These are phyloP conservation scores for Procambarus clarkii DNA, from an alignment of 1,140 invertebrate species.

Conservation along the genomic window DNA sequence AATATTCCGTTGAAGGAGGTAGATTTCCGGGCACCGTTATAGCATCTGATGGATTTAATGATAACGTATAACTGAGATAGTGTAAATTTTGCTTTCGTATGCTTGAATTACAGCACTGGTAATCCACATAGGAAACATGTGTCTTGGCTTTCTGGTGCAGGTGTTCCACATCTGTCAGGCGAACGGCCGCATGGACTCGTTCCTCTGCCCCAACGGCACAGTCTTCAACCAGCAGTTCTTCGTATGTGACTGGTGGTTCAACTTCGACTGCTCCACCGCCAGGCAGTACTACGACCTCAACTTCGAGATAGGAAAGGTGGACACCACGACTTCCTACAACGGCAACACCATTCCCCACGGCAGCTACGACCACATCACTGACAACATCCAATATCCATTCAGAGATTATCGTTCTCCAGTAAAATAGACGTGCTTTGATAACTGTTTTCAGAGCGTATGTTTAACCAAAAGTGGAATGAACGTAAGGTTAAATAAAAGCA, in stretches of 20 bases:
- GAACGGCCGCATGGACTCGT: conserved; percentile 18
- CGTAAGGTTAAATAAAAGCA: too few species aligned
- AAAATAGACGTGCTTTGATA: neutral
- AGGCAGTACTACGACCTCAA: conserved; percentile 15
- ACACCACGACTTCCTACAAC: neutral
- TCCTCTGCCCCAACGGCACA: conserved; percentile 57
- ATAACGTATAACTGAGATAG: too few species aligned
- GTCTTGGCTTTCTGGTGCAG: neutral
- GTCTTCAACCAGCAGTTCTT: conserved; percentile 55
- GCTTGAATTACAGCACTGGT: too few species aligned
- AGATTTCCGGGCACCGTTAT: too few species aligned
- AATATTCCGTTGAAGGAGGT: too few species aligned
- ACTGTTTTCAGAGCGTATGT: too few species aligned
- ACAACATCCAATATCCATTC: neutral
- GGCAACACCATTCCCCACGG: neutral
- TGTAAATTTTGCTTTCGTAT: too few species aligned
- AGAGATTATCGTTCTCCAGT: neutral
- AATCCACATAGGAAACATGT: too few species aligned
- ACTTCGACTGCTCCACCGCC: conserved; percentile 47
- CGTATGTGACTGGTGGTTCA: conserved; percentile 61
- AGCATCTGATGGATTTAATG: too few species aligned
- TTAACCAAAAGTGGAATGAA: too few species aligned
- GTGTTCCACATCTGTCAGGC: conserved; percentile 22
- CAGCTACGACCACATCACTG: neutral
- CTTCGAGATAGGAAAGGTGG: neutral